Base-by-base conservation (phyloP, 2,113 vertebrate genomes). In the Sphyrna mokarran region DNA sequence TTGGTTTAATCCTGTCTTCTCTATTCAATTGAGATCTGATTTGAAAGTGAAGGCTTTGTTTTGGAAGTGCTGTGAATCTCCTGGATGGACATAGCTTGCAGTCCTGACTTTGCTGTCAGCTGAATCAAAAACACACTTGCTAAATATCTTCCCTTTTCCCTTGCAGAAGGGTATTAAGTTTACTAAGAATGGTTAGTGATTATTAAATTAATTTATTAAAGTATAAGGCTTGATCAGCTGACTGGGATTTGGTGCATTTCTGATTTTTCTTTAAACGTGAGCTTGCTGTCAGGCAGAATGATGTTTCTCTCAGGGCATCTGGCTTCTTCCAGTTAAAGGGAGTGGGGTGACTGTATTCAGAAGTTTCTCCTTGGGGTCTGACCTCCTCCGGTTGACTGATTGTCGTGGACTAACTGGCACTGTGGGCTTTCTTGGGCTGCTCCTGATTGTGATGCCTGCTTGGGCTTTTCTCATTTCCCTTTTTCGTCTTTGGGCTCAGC, bases 321-420 rank as follows among this genome's bases (percentile, higher is more conserved):
- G 66, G 66, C 66, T 68, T 18, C 0, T 29, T 23, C 23, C 68
- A 22, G 68, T 76, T 72, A 8, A 37, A 68, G 94, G 37, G 61
- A 70, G 18, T 43, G 10, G 58, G 68, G 63, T 43, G 63, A 8
- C n/a, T 76, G 23, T 22, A 23, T 54, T 95, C 68, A 58, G 98
- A 97, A 98, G 98, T 97, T 97, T 98, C 97, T 98, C 97, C 98
- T 98, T 97, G 98, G 97, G 96, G 95, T 93, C 95, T 70, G 96
- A 97, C 97, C 96, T 96, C 96, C 96, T 83, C 96, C 97, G 96
- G 96, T 96, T 96, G 96, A 96, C 96, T 96, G 96, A 96, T 96
- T 72, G 95, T 96, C 40, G 58, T 80, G 76, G 70, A 96, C 63
- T 86, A 87, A 90, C 85, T 96, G 86, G n/a, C 54, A 40, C 61